Percentiles rank a stretch among this genome's conserved stretches.
These are phyloP conservation scores for Todiramphus chloris DNA, from an alignment of 2,113 vertebrate genomes.

Conservation along the genomic window DNA sequence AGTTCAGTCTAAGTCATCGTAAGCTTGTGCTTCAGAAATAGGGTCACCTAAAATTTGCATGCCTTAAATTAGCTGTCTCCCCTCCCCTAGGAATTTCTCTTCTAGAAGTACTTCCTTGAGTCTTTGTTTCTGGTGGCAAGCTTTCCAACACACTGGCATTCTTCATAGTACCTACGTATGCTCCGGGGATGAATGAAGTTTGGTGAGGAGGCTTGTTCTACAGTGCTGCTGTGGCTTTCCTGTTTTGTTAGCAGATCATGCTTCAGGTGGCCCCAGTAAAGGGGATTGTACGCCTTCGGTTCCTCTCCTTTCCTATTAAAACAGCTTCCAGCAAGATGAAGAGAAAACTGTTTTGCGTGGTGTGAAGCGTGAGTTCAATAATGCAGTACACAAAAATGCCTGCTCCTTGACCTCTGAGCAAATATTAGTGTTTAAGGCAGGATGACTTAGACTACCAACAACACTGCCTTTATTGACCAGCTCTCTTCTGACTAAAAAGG, in stretches of 20 bases:
- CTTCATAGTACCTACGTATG: neutral
- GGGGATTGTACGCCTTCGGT: neutral
- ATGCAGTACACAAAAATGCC: neutral
- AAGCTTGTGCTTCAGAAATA: neutral
- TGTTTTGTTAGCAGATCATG: accelerated
- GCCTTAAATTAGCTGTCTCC: neutral
- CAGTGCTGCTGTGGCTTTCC: neutral
- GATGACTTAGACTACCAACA: neutral
- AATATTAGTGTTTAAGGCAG: neutral
- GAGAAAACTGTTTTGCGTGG: neutral
- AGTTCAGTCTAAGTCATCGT: neutral
- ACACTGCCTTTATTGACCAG: neutral
- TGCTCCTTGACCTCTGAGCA: neutral
- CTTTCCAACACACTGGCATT: neutral
- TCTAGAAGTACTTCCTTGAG: neutral
- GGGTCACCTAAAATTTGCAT: neutral
- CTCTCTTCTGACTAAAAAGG: neutral
- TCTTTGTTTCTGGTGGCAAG: neutral
- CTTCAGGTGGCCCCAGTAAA: neutral
- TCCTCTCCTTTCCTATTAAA: neutral
- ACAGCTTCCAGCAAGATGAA: neutral
- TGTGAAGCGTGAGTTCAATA: neutral
- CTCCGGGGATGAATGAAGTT: neutral
- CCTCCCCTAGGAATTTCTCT: neutral
- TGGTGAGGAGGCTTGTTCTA: neutral